Evolutionary conservation across 2,888 invertebrate genomes (phyloP).

Genomic region (Pandemis corylana): DNA sequence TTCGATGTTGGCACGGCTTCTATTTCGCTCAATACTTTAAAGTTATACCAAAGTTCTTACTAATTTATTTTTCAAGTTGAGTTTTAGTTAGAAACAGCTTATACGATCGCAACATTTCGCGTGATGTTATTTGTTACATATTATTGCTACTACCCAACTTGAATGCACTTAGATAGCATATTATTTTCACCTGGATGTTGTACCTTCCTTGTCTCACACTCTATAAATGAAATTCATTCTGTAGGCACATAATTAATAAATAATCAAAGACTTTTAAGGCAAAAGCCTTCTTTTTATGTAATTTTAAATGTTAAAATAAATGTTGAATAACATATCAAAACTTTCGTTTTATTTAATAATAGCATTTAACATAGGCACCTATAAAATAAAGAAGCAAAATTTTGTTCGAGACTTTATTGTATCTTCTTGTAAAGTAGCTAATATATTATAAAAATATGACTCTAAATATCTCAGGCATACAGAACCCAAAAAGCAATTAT

Average conservation of each 20-base stretch:
- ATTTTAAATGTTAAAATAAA: constrained; percentile 84
- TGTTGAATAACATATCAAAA: constrained; percentile 80
- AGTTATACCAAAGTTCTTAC: constrained; percentile 1
- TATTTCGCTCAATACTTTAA: constrained; percentile 12
- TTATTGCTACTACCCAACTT: constrained; percentile 10
- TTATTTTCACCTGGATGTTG: constrained; percentile 43
- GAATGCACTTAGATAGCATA: constrained; percentile 48
- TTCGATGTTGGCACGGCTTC: constrained; percentile 6
- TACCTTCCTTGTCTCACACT: constrained; percentile 56
- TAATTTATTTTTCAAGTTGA: constrained; percentile 22
- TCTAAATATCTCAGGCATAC: constrained; percentile 1
- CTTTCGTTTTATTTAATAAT: constrained; percentile 63
- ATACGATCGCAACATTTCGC: neutral
- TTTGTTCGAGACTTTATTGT: constrained; percentile 14
- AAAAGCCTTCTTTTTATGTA: constrained; percentile 83
- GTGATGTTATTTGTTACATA: neutral
- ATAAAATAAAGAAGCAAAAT: neutral
- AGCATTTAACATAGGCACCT: neutral
- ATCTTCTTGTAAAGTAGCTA: constrained; percentile 10
- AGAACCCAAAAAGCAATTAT: neutral
- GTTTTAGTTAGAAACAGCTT: neutral
- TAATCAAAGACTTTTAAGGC: constrained; percentile 82
- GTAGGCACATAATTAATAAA: constrained; percentile 72
- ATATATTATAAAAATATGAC: constrained; percentile 20
- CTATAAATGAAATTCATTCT: constrained; percentile 80